phyloP scores from a whole-genome alignment of 35 echinoderm and acorn worm species.

The Diadema setosum region DNA sequence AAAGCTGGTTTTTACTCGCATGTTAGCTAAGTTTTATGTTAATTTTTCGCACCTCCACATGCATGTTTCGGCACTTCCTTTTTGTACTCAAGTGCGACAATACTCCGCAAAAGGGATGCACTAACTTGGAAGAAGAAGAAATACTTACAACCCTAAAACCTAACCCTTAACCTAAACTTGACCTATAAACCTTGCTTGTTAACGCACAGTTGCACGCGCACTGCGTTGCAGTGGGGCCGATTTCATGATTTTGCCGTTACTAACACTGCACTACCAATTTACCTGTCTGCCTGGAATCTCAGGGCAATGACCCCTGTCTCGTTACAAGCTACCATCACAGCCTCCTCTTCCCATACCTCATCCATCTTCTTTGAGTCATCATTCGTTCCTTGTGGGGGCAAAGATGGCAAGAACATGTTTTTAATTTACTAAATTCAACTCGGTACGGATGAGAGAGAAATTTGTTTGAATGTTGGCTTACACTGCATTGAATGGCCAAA shows the following conservation, averaged over 20 bases:
- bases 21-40: no score
- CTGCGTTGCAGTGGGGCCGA: no score
- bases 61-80: no score
- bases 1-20: no score
- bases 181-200: not conserved
- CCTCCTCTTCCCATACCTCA: conserved; percentile 47
- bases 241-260: not conserved
- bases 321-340: conserved; percentile 33
- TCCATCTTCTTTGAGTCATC: conserved; percentile 74
- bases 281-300: conserved; percentile 61
- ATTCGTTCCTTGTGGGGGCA: conserved; percentile 25
- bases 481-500: no score
- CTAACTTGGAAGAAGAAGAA: not conserved
- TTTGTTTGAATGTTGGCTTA: not conserved
- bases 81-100: no score
- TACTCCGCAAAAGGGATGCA: not conserved
- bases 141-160: not conserved
- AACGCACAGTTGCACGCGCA: no score
- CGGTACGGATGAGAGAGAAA: not conserved
- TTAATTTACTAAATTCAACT: not conserved
- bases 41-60: no score
- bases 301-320: conserved; percentile 55
- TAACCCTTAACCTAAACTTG: not conserved
- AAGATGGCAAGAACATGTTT: not conserved
- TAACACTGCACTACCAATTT: not conserved